Conservation (phyloP, 2,797 vertebrate genomes). For the Neosilurus hyrtlii region DNA sequence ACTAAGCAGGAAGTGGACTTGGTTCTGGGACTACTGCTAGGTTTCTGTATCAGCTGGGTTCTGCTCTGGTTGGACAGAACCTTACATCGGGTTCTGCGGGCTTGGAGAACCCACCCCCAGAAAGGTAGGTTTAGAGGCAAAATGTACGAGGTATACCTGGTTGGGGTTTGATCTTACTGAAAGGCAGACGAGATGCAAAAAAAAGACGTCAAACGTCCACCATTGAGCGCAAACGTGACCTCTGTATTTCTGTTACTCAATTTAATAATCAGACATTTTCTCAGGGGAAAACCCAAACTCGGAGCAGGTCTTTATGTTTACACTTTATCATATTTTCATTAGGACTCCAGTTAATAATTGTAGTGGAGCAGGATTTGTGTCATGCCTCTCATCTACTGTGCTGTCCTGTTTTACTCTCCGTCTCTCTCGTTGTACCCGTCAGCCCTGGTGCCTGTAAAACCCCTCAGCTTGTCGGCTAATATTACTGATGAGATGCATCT, state of each 20-base stretch:
- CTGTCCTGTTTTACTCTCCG: background rate
- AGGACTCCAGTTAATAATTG: background rate
- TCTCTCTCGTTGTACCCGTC: background rate
- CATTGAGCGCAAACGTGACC: background rate
- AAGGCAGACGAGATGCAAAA: background rate
- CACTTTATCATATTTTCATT: background rate
- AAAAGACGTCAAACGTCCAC: background rate
- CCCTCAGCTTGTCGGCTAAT: slow-evolving; percentile 9
- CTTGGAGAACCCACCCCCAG: slow-evolving; percentile 77
- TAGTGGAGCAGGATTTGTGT: background rate
- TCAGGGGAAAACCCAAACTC: background rate
- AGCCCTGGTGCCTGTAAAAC: background rate
- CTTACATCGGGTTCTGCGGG: slow-evolving; percentile 74
- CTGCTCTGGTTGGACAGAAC: slow-evolving; percentile 82
- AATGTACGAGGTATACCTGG: background rate
- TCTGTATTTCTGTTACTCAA: background rate
- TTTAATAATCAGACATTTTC: background rate
- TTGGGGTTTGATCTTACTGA: background rate
- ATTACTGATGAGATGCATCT: slow-evolving; percentile 26
- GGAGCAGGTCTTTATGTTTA: background rate
- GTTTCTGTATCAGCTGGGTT: slow-evolving; percentile 85
- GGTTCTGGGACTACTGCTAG: slow-evolving; percentile 83
- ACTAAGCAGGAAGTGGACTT: slow-evolving; percentile 85
- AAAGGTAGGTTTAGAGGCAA: slow-evolving; percentile 70
- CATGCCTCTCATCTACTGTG: background rate